Conservation (phyloP, 2,797 vertebrate genomes). For the Pelobates cultripes region DNA sequence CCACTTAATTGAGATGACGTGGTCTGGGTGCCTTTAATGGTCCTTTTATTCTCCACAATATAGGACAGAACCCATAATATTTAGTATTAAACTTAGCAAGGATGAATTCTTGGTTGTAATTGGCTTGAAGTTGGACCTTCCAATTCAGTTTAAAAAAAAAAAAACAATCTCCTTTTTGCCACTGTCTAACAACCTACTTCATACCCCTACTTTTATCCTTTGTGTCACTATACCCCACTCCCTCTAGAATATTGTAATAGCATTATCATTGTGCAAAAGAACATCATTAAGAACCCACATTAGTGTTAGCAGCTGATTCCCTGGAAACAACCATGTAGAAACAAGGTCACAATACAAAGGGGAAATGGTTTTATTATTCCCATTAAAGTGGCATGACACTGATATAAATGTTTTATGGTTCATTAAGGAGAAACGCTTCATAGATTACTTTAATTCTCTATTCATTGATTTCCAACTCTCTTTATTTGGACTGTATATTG, state of each 20-base stretch:
- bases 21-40: too few species aligned
- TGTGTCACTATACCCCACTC: too few species aligned
- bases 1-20: too few species aligned
- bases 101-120: too few species aligned
- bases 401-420: background rate
- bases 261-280: background rate
- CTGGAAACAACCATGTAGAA: background rate
- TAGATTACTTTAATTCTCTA: background rate
- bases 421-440: background rate
- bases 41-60: too few species aligned
- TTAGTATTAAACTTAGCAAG: too few species aligned
- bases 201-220: too few species aligned
- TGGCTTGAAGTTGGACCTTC: too few species aligned
- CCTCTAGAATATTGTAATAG: background rate
- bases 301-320: background rate
- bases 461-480: background rate
- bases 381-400: background rate
- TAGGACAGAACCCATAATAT: too few species aligned
- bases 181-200: too few species aligned
- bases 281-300: background rate
- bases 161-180: too few species aligned
- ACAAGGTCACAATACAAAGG: background rate
- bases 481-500: background rate
- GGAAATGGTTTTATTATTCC: background rate
- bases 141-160: too few species aligned